A percentile compares a stretch with the other conserved stretches of the same genome.
Evolutionary conservation across 2,113 vertebrate species (phyloP).

Genomic region (Notarius quadriscutis): DNA sequence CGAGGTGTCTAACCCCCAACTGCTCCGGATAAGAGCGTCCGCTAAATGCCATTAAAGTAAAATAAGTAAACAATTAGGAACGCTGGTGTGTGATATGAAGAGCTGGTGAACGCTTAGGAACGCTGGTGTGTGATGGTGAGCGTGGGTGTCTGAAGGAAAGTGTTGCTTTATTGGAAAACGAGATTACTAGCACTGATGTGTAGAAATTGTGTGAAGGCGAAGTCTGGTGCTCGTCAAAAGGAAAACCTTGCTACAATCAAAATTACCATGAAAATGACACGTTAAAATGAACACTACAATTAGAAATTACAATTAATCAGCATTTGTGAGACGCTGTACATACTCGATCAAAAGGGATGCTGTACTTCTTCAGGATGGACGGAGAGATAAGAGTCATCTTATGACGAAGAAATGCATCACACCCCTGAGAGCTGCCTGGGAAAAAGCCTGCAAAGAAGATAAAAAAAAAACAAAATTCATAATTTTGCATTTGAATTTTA

Average conservation of each 20-base stretch:
- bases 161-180: background rate
- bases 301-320: background rate
- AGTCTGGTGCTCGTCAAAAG: background rate
- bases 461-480: background rate
- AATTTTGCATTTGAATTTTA: no score
- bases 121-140: background rate
- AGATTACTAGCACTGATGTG: background rate
- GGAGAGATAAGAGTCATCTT: slow-evolving; percentile 99
- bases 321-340: slow-evolving; percentile 51
- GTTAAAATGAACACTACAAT: background rate
- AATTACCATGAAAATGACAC: background rate
- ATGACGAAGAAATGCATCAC: slow-evolving; percentile 95
- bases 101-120: background rate
- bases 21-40: no score
- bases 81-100: background rate
- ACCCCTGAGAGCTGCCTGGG: slow-evolving; percentile 96
- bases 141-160: background rate
- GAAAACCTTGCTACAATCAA: background rate
- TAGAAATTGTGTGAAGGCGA: background rate
- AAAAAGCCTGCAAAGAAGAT: slow-evolving; percentile 83
- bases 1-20: no score
- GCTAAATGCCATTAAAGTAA: no score
- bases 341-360: slow-evolving; percentile 96
- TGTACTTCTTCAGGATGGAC: slow-evolving; percentile 95
- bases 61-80: background rate